A percentile compares a stretch with the other conserved stretches of the same genome.
These are phyloP conservation scores for Chamaetylas fuelleborni DNA, from an alignment of 2,113 vertebrate genomes.

Conservation along the genomic window DNA sequence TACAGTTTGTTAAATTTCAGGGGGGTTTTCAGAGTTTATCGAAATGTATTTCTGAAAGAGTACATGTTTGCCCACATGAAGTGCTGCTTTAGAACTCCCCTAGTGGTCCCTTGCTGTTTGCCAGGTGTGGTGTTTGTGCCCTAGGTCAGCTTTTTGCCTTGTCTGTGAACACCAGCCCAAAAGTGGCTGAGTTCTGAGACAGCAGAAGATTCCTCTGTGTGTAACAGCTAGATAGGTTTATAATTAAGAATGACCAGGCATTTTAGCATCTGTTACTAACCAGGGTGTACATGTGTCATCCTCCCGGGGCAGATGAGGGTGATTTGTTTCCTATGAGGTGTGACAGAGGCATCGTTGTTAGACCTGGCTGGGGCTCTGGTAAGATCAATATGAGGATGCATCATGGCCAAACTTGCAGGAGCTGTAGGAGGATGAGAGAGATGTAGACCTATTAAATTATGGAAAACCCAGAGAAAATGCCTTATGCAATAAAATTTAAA, in stretches of 20 bases:
- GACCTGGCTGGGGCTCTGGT: neutral
- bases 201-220: neutral
- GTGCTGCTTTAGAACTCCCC: neutral
- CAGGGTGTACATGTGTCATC: neutral
- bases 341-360: neutral
- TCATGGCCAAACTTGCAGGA: neutral
- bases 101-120: neutral
- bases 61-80: neutral
- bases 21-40: neutral
- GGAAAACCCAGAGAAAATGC: neutral
- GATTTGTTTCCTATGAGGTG: slow-evolving; percentile 10
- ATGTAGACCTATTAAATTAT: neutral
- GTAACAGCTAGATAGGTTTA: neutral
- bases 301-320: neutral
- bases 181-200: neutral
- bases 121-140: neutral
- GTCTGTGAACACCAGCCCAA: neutral
- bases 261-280: slow-evolving; percentile 10
- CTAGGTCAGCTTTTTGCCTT: neutral
- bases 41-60: neutral
- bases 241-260: neutral
- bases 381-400: neutral
- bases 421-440: neutral
- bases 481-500: neutral
- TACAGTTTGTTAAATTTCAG: neutral